These are phyloP conservation scores for Macrostomum cliftonense DNA, from an alignment of 2,888 invertebrate genomes.

Conservation along the genomic window DNA sequence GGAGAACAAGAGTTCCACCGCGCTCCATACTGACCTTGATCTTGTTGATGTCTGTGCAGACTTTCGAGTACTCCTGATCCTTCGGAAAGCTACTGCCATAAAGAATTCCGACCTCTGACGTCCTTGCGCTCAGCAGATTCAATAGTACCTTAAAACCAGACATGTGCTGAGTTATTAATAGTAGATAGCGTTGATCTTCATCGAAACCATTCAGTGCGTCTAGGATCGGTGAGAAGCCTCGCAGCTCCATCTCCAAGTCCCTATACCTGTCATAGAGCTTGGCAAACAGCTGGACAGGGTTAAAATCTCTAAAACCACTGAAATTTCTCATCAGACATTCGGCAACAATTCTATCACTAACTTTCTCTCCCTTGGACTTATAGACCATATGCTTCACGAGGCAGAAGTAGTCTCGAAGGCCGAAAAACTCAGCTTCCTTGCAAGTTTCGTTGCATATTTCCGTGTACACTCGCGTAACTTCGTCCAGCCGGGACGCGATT, in stretches of 20 bases:
- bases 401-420: slow-evolving; percentile 11
- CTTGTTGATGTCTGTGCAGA: slow-evolving; percentile 3
- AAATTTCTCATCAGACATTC: background rate
- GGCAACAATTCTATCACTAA: background rate
- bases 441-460: slow-evolving; percentile 1
- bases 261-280: no score
- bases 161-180: slow-evolving; percentile 7
- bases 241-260: background rate
- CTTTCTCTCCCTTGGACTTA: background rate
- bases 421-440: slow-evolving; percentile 6
- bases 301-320: background rate
- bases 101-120: slow-evolving; percentile 17
- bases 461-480: slow-evolving; percentile 5
- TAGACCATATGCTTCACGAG: slow-evolving; percentile 3
- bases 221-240: background rate
- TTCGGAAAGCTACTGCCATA: slow-evolving; percentile 28
- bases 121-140: background rate
- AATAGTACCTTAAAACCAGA: slow-evolving; percentile 8
- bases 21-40: slow-evolving; percentile 4
- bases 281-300: no score
- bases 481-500: background rate
- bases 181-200: slow-evolving; percentile 5
- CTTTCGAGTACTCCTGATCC: slow-evolving; percentile 20
- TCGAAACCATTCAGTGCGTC: background rate
- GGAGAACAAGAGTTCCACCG: slow-evolving; percentile 2